Base-by-base conservation (phyloP, 2,888 invertebrate species). In the Orthosia gracilis region DNA sequence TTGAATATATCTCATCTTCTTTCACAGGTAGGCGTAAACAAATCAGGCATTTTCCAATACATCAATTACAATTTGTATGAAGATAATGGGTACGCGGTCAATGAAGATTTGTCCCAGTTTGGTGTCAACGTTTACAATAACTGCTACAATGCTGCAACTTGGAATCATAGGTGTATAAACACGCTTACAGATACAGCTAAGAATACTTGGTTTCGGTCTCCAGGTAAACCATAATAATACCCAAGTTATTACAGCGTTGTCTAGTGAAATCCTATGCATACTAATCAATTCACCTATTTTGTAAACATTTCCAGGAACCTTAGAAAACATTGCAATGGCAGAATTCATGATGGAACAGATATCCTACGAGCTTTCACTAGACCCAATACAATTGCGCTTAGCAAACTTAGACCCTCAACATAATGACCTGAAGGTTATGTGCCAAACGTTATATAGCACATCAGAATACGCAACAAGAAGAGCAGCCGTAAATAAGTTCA, bases 291-390 rank as follows among this genome's bases (percentile, higher is more conserved):
- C n/a, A 4, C 7, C 17, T 1, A 18, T 31, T 47, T 23, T 52
- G 7, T 1, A 5, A 52, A n/a, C n/a, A 55, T 69, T 85, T 85
- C 3, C 82, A 94, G 96, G 95, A 3, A 94, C 97, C 0, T 91
- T 97, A 2, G 97, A 97, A 91, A 96, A 92, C 47, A 89, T 97
- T 7, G 95, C 94, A 15, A 93, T 97, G 89, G 97, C 87, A 92
- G 97, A 98, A 91, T 90, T 93, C 62, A 94, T 97, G 21, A 97
- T 98, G 97, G 97, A 98, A 79, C 97, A 97, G 81, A 97, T 97
- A 82, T 96, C 97, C 0, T 93, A 93, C 63, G 94, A 89, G 64
- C 71, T 96, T 45, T 93, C 95, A 11, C 93, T 96, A 87, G 97
- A 97, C 90, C 96, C 97, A 0, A 49, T 97, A 23, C 93, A 97